Evolutionary conservation across 1,140 invertebrate species (phyloP), one percentile per base, ranked within the genome.

Genomic region (Psilanteris sp.): DNA sequence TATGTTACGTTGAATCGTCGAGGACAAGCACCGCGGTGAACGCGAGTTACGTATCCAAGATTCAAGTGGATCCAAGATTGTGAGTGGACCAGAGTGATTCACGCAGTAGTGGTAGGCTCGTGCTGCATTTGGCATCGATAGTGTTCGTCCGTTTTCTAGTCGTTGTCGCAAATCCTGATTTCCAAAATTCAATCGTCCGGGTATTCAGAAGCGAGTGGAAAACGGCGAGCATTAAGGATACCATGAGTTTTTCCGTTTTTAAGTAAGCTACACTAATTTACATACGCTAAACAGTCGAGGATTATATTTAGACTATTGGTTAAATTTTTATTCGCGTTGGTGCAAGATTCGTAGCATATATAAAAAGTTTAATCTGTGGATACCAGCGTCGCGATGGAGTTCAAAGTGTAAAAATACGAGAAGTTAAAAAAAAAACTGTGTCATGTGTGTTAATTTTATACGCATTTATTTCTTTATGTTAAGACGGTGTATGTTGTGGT

Each of bases 51-150:
- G 57, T 57, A 31, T 57, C 24, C 48, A 15, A 39, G 13, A 64
- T 57, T 36, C 43, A 44, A 54, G 48, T 46, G 24, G 66, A 52
- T 66, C 50, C 57, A 36, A 55, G 41, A 66, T 74, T 44, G 15
- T 36, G 70, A 59, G 43, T 61, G 57, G 37, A 62, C 37, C 46
- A 39, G 34, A n/a, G 48, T 36, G 48, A 52, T 43, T 66, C 61
- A 66, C 44, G 74, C 79, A 82, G 83, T 83, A 80, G 82, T 78
- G 68, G 71, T 73, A 79, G 57, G 68, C 79, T 76, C 78, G 83
- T 73, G 83, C 74, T 79, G 78, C 81, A 77, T 67, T 83, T 77
- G 75, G 77, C 76, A 81, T 84, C 81, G 79, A 32, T 48, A 66
- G 74, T 79, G 79, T 67, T 75, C 57, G 61, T 67, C 41, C 52